A percentile compares a stretch with the other conserved stretches of the same genome.
phyloP scores from a whole-genome alignment of 2,797 vertebrate species.

The Brachymystax lenok region DNA sequence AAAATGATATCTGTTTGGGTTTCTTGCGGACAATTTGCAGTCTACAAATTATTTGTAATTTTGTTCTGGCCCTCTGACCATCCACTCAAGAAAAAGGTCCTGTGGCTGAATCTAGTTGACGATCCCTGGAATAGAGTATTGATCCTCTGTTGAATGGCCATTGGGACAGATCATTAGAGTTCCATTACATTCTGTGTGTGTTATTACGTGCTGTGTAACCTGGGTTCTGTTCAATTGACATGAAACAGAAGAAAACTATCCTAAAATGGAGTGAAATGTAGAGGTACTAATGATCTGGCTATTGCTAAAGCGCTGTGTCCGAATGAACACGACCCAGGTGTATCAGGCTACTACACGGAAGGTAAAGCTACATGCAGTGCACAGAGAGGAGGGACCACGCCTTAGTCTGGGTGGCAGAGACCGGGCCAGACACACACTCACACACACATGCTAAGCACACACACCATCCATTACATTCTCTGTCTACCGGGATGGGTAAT shows the following conservation, averaged over 20 bases:
- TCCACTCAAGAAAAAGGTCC: too few species aligned
- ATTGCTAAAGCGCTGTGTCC: background rate
- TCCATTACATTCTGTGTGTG: background rate
- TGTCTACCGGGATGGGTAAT: constrained; percentile 2
- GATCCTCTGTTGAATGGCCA: background rate
- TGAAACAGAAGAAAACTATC: background rate
- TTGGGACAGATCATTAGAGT: background rate
- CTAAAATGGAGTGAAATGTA: background rate
- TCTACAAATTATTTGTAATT: too few species aligned
- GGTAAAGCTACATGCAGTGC: background rate
- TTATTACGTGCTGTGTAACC: too few species aligned
- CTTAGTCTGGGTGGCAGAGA: background rate
- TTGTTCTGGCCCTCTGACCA: too few species aligned
- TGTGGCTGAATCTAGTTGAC: too few species aligned
- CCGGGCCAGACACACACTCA: background rate
- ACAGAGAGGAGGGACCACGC: constrained; percentile 4
- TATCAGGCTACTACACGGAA: background rate
- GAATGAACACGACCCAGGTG: background rate
- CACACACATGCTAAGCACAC: background rate
- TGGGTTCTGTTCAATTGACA: background rate
- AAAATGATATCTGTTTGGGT: too few species aligned
- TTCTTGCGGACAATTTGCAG: too few species aligned
- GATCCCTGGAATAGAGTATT: background rate
- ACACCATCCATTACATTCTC: background rate
- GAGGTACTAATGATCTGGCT: background rate